Percentiles rank a stretch among this genome's conserved stretches.
Conservation (phyloP, 1,140 invertebrate genomes). For the Sinonovacula constricta region DNA sequence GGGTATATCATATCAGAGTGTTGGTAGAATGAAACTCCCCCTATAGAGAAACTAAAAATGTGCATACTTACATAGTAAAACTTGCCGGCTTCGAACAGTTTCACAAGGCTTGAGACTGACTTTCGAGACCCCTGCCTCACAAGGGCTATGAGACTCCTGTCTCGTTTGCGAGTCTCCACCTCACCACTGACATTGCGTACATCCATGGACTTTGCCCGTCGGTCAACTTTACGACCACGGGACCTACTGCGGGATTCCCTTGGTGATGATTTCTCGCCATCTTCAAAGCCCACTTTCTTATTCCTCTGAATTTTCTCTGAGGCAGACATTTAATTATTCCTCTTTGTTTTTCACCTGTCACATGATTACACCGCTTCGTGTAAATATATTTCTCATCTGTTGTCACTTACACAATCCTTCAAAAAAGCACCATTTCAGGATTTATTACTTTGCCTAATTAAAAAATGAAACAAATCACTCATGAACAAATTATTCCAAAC, state of each 20-base stretch:
- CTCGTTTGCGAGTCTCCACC: constrained; percentile 48
- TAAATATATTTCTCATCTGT: too few relatives aligned
- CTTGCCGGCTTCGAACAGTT: constrained; percentile 54
- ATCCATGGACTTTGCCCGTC: constrained; percentile 44
- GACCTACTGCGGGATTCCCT: constrained; percentile 48
- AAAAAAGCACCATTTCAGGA: too few relatives aligned
- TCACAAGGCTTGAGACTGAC: constrained; percentile 52
- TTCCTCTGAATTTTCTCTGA: constrained; percentile 45
- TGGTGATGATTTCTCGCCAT: constrained; percentile 26
- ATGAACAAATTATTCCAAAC: too few relatives aligned
- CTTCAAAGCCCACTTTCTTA: constrained; percentile 55
- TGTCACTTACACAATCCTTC: too few relatives aligned
- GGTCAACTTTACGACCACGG: constrained; percentile 24
- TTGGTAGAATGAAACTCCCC: too few relatives aligned
- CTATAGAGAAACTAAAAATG: too few relatives aligned
- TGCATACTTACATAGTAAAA: constrained; percentile 38
- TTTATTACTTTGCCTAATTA: too few relatives aligned
- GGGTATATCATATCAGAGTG: too few relatives aligned
- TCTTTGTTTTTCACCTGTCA: neutral
- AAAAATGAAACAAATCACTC: too few relatives aligned
- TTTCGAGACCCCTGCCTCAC: constrained; percentile 50
- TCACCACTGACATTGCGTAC: constrained; percentile 14
- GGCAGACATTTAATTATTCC: constrained; percentile 22
- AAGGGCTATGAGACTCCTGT: constrained; percentile 47
- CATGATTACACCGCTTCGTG: too few relatives aligned